phyloP scores from a whole-genome alignment of 2,888 invertebrate species.

The Gymnoscelis rufifasciata region DNA sequence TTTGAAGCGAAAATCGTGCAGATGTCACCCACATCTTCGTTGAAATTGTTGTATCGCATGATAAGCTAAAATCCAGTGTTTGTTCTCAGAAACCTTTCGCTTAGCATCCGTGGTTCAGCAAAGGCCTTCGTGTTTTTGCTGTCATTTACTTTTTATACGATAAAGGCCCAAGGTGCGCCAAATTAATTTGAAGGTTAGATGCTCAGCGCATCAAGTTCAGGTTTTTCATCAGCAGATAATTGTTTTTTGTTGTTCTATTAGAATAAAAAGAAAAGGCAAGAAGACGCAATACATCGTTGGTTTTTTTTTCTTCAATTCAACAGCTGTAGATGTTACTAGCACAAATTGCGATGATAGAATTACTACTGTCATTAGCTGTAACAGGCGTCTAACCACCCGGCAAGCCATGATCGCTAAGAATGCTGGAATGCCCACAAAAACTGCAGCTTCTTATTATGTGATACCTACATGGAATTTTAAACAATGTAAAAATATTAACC shows the following conservation, averaged over 20 bases:
- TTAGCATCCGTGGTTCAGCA: background rate
- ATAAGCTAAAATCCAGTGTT: slow-evolving; percentile 20
- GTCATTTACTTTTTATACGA: background rate
- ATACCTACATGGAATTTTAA: too few relatives aligned
- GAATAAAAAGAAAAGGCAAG: too few relatives aligned
- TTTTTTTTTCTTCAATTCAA: too few relatives aligned
- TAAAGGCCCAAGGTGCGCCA: background rate
- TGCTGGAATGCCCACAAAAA: slow-evolving; percentile 49
- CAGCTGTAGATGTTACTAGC: background rate
- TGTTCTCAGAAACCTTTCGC: slow-evolving; percentile 4
- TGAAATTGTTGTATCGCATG: slow-evolving; percentile 30
- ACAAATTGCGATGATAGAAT: slow-evolving; percentile 21
- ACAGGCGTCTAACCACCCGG: slow-evolving; percentile 29
- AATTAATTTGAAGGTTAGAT: background rate
- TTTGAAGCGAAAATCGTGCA: slow-evolving; percentile 35
- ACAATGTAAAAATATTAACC: too few relatives aligned
- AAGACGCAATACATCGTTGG: too few relatives aligned
- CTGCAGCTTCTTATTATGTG: slow-evolving; percentile 20
- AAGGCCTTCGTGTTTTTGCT: background rate
- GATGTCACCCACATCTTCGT: slow-evolving; percentile 28
- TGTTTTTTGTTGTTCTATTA: too few relatives aligned
- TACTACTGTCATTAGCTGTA: slow-evolving; percentile 50
- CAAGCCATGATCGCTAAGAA: slow-evolving; percentile 31
- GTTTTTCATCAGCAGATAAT: too few relatives aligned
- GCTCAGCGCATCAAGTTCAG: background rate